A percentile compares a stretch with the other conserved stretches of the same genome.
phyloP scores from a whole-genome alignment of 2,113 vertebrate genomes.

The Bos javanicus region DNA sequence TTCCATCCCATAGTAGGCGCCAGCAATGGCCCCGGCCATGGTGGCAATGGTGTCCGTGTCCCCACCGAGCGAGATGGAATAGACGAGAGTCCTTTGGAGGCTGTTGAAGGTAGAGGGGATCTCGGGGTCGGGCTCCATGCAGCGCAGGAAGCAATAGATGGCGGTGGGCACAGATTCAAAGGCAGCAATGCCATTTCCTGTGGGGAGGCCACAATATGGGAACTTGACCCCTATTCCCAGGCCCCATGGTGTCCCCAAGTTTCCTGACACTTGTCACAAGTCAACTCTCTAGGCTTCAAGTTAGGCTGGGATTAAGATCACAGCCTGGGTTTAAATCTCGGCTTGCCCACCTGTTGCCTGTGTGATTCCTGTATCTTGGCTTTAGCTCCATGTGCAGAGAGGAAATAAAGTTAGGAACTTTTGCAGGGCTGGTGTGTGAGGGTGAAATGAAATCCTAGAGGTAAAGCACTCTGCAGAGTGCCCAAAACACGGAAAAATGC shows the following conservation, averaged over 20 bases:
- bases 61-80: conserved; percentile 95
- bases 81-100: conserved; percentile 94
- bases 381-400: background rate
- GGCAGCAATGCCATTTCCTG: conserved; percentile 96
- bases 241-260: background rate
- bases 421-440: background rate
- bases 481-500: background rate
- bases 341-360: background rate
- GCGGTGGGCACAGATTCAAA: conserved; percentile 97
- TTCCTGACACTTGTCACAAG: background rate
- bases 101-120: conserved; percentile 88
- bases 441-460: background rate
- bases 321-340: background rate
- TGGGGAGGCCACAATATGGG: background rate
- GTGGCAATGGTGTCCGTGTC: conserved; percentile 99
- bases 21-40: conserved; percentile 98
- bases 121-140: conserved; percentile 89
- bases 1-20: conserved; percentile 94
- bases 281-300: background rate
- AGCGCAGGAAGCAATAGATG: conserved; percentile 96
- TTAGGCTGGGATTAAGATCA: background rate
- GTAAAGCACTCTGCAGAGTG: background rate
- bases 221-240: background rate
- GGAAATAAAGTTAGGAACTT: background rate
- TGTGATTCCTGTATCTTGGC: background rate